Percentiles rank a stretch among this genome's conserved stretches.
Evolutionary conservation across 2,888 invertebrate species (phyloP).

Genomic region (Trypoxylon attenuatum): DNA sequence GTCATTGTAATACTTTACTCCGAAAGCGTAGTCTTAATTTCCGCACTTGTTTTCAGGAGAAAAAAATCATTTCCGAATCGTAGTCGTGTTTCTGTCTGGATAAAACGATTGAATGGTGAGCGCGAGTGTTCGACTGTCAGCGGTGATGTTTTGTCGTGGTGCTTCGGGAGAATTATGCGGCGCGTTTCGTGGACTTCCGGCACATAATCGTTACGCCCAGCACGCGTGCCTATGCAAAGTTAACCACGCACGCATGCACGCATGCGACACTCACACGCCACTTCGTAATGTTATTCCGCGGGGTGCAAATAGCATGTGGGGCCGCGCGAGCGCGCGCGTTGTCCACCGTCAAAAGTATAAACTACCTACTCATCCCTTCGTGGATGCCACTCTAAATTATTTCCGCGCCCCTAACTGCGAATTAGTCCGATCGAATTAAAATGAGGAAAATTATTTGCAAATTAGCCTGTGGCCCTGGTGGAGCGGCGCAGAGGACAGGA

Average conservation of each 20-base stretch:
- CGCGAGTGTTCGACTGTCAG: too few species aligned
- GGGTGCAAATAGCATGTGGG: slow-evolving; percentile 7
- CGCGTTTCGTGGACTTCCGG: slow-evolving; percentile 24
- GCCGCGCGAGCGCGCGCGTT: not conserved
- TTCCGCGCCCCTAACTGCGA: slow-evolving; percentile 7
- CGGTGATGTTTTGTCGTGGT: slow-evolving; percentile 21
- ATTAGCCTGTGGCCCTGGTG: slow-evolving; percentile 3
- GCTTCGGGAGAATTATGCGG: slow-evolving; percentile 22
- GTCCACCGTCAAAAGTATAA: not conserved
- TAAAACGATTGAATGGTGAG: too few species aligned
- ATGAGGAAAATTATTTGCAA: slow-evolving; percentile 19
- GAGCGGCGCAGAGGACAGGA: too few species aligned
- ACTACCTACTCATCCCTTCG: not conserved
- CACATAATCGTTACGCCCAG: slow-evolving; percentile 23
- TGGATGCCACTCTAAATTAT: slow-evolving; percentile 15
- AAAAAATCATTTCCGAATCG: too few species aligned
- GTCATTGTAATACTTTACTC: too few species aligned
- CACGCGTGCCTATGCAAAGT: slow-evolving; percentile 19
- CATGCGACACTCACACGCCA: too few species aligned
- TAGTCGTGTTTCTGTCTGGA: too few species aligned
- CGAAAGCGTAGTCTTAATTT: too few species aligned
- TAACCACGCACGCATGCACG: slow-evolving; percentile 27
- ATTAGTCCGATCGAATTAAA: slow-evolving; percentile 21
- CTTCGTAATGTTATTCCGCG: slow-evolving; percentile 25
- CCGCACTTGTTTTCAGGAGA: too few species aligned